Percentiles rank a stretch among this genome's conserved stretches.
Conservation (phyloP, 2,113 vertebrate genomes). For the Probosciger aterrimus region DNA sequence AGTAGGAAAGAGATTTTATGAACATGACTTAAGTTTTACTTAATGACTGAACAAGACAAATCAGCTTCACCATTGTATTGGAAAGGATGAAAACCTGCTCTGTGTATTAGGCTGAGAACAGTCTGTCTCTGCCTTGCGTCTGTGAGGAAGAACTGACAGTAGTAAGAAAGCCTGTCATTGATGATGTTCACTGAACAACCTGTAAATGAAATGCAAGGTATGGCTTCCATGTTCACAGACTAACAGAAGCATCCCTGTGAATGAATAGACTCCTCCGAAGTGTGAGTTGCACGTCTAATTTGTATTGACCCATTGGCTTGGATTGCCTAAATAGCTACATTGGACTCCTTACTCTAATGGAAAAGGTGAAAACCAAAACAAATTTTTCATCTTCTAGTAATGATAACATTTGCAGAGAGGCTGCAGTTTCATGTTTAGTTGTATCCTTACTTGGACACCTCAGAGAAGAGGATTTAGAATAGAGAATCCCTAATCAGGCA, state of each 20-base stretch:
- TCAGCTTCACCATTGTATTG: not conserved
- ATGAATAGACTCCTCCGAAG: not conserved
- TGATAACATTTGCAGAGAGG: not conserved
- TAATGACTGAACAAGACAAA: not conserved
- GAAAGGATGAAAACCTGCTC: not conserved
- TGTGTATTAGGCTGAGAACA: not conserved
- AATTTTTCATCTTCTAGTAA: not conserved
- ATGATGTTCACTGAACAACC: not conserved
- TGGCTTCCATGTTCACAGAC: not conserved
- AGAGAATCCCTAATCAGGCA: not conserved
- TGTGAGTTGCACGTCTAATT: not conserved
- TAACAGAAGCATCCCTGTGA: not conserved
- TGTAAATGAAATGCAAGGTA: not conserved
- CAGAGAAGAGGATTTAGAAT: not conserved
- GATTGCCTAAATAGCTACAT: not conserved
- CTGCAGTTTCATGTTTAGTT: not conserved
- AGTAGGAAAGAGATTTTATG: not conserved
- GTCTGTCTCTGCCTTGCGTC: not conserved
- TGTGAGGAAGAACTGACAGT: not conserved
- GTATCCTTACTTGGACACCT: not conserved
- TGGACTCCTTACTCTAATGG: not conserved
- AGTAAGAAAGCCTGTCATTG: not conserved
- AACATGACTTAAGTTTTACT: not conserved
- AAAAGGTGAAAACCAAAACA: not conserved
- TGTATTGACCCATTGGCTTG: not conserved